Conservation (phyloP, 2,113 vertebrate genomes). For the Otocyon megalotis region DNA sequence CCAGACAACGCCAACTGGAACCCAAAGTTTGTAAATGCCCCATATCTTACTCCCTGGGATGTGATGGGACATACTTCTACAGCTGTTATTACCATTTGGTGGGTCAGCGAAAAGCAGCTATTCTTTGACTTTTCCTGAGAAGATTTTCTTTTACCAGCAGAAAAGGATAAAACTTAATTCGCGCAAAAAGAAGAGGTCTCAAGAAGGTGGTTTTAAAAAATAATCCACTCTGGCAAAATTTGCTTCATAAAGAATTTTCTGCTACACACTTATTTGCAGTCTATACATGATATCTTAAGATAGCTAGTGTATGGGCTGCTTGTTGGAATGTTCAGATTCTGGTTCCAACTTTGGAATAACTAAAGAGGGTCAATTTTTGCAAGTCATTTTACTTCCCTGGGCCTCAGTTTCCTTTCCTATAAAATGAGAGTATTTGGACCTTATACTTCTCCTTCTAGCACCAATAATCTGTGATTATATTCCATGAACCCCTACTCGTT, state of each 20-base stretch:
- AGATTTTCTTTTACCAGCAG: slow-evolving; percentile 31
- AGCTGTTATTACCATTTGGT: neutral
- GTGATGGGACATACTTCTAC: neutral
- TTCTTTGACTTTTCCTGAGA: slow-evolving; percentile 26
- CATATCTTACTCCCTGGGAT: neutral
- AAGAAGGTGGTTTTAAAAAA: slow-evolving; percentile 39
- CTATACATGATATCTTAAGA: neutral
- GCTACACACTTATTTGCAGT: neutral
- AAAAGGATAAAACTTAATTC: slow-evolving; percentile 61
- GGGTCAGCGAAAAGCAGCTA: slow-evolving; percentile 18
- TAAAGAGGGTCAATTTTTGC: neutral
- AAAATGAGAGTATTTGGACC: neutral
- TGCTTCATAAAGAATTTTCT: slow-evolving; percentile 9
- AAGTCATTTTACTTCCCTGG: neutral
- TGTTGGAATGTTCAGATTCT: neutral
- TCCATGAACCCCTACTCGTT: neutral
- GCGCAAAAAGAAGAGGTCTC: slow-evolving; percentile 23
- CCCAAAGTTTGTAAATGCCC: neutral
- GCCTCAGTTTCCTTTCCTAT: slow-evolving; percentile 30
- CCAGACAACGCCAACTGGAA: slow-evolving; percentile 22
- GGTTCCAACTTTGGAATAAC: neutral
- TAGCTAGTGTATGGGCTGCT: neutral
- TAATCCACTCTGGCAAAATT: slow-evolving; percentile 6
- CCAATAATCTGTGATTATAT: neutral
- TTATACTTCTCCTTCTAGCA: neutral